Evolutionary conservation across 2,113 vertebrate species (phyloP).

Genomic region (Callaeas wilsoni): DNA sequence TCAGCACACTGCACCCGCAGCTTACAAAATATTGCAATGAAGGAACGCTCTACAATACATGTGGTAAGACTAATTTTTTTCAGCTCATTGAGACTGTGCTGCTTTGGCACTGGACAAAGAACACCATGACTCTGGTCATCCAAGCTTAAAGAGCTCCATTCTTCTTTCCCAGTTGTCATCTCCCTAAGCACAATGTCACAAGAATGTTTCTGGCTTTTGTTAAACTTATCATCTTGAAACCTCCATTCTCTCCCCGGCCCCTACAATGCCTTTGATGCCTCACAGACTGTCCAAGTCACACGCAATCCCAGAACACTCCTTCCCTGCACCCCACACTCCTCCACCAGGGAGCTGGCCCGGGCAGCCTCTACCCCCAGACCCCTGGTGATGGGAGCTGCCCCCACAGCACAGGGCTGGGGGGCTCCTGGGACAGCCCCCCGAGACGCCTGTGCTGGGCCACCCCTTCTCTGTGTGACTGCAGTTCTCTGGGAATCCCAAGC

Average conservation of each 20-base stretch:
- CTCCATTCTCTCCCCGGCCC: neutral
- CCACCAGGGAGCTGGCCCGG: neutral
- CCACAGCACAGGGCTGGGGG: neutral
- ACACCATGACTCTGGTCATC: neutral
- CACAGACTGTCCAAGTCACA: neutral
- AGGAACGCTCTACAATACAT: neutral
- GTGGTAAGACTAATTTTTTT: neutral
- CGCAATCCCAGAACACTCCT: neutral
- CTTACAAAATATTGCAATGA: neutral
- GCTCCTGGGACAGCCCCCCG: neutral
- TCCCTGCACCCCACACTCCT: neutral
- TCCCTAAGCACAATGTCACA: neutral
- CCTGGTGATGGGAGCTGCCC: neutral
- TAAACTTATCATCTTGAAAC: neutral
- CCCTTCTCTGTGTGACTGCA: neutral
- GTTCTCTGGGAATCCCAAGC: too few species aligned
- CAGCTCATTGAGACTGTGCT: neutral
- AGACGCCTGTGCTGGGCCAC: neutral
- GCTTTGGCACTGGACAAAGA: neutral
- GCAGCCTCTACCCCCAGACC: neutral
- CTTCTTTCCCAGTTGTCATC: neutral
- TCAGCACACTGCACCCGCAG: neutral
- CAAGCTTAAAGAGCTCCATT: neutral
- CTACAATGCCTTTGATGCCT: neutral
- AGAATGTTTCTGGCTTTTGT: neutral